Conservation (phyloP, 2,888 invertebrate genomes). For the Graphium colonna region DNA sequence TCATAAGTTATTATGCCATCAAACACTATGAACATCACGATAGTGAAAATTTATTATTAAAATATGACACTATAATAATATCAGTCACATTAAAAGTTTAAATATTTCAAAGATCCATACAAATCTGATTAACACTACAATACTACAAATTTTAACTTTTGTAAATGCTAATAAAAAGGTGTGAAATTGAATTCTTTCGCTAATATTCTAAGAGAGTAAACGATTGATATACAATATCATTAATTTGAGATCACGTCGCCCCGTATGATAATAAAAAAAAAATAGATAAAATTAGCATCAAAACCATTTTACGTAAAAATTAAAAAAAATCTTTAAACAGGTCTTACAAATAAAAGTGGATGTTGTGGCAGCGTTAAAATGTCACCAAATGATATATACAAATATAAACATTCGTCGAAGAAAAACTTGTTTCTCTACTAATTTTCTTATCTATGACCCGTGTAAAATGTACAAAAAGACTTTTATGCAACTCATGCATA, state of each 20-base stretch:
- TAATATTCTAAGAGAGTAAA: no score
- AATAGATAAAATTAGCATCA: no score
- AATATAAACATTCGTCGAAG: not conserved
- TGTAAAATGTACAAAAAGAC: not conserved
- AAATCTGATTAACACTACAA: conserved; percentile 5
- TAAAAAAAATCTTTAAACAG: not conserved
- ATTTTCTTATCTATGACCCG: not conserved
- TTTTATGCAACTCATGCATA: conserved; percentile 2
- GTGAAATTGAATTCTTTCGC: not conserved
- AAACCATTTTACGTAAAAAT: no score
- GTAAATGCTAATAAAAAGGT: conserved; percentile 9
- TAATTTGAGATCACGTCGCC: not conserved
- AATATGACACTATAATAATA: not conserved
- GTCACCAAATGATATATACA: not conserved
- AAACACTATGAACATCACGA: not conserved
- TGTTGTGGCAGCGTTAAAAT: not conserved
- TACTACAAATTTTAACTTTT: conserved; percentile 10
- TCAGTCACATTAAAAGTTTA: conserved; percentile 6
- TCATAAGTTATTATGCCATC: no score
- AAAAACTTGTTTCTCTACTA: not conserved
- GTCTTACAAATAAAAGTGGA: not conserved
- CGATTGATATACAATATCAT: no score
- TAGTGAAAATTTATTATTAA: not conserved
- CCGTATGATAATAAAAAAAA: not conserved
- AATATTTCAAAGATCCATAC: not conserved